Percentiles rank a stretch among this genome's conserved stretches.
Conservation (phyloP, 1,140 invertebrate species). For the Maconellicoccus hirsutus region DNA sequence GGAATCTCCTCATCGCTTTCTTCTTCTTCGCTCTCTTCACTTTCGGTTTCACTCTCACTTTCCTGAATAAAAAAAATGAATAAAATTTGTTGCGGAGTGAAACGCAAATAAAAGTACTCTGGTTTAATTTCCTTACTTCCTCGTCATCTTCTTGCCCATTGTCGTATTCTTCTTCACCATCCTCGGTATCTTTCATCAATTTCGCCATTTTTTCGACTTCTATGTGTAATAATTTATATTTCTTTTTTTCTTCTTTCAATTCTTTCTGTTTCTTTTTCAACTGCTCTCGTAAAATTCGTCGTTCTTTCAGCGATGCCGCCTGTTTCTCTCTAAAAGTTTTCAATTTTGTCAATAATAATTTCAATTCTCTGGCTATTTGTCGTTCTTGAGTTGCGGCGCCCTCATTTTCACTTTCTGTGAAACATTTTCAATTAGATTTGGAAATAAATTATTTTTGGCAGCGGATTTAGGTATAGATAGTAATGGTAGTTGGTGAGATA, state of each 20-base stretch:
- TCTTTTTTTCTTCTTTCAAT: conserved; percentile 43
- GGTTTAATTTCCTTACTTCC: conserved; percentile 27
- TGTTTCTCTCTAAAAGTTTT: conserved; percentile 63
- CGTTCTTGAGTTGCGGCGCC: conserved; percentile 52
- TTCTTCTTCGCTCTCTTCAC: conserved; percentile 40
- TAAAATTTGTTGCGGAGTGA: neutral
- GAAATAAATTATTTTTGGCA: neutral
- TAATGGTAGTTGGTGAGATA: too few relatives aligned
- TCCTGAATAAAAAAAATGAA: conserved; percentile 32
- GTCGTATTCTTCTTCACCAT: conserved; percentile 47
- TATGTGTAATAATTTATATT: conserved; percentile 50
- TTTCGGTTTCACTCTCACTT: conserved; percentile 43
- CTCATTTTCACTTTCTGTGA: conserved; percentile 53
- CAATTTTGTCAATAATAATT: conserved; percentile 63
- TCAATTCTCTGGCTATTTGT: conserved; percentile 54
- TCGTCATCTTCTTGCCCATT: conserved; percentile 48
- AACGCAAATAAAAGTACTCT: too few relatives aligned
- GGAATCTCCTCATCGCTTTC: conserved; percentile 50
- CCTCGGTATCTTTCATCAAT: conserved; percentile 62
- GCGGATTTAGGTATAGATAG: neutral
- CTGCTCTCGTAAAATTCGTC: conserved; percentile 59
- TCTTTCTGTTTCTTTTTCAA: conserved; percentile 65
- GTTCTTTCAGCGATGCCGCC: conserved; percentile 60
- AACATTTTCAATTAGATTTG: too few relatives aligned
- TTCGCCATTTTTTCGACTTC: conserved; percentile 82